Base-by-base conservation (phyloP, 2,113 vertebrate genomes). In the Plecotus auritus region DNA sequence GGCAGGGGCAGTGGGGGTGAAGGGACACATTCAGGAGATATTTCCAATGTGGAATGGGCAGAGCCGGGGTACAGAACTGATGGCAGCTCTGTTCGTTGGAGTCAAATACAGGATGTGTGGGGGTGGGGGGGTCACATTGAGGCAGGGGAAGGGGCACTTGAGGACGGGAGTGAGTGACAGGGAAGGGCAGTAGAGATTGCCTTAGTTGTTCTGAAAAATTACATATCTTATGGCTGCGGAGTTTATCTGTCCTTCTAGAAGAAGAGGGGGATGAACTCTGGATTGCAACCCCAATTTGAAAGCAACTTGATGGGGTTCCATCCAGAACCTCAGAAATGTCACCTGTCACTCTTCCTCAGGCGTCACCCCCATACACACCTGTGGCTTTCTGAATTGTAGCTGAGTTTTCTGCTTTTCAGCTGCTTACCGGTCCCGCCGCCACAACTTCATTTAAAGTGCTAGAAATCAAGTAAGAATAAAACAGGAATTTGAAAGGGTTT, bases 401-500 rank as follows among this genome's bases (percentile, higher is more conserved):
- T 18, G 28, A n/a, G 80, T 17, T 72, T 81, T 94, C 67, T 49
- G 11, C 9, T 84, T 84, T 92, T 90, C 70, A 84, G 74, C 45
- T n/a, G 42, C 30, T 59, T 83, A 30, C 47, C n/a, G 16, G 37
- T 89, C n/a, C 86, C 4, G 67, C 47, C n/a, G n/a, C n/a, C n/a
- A 93, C 66, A 95, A 92, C 82, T 81, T 45, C 66, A 51, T 91
- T 85, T 18, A 1, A 49, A 67, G 37, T 85, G 28, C 47, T 91
- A 32, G 70, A 93, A 40, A 61, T 35, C 54, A 87, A 69, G 78
- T 77, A 49, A 90, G 90, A 94, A 45, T 93, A 85, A 88, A 84
- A 54, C 11, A 45, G 42, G 61, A 51, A 54, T 72, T 45, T 20
- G 28, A 67, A 84, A 92, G 20, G 5, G 9, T 47, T 37, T 64